phyloP scores from a whole-genome alignment of 1,140 invertebrate species.

The Micrasema minimum region DNA sequence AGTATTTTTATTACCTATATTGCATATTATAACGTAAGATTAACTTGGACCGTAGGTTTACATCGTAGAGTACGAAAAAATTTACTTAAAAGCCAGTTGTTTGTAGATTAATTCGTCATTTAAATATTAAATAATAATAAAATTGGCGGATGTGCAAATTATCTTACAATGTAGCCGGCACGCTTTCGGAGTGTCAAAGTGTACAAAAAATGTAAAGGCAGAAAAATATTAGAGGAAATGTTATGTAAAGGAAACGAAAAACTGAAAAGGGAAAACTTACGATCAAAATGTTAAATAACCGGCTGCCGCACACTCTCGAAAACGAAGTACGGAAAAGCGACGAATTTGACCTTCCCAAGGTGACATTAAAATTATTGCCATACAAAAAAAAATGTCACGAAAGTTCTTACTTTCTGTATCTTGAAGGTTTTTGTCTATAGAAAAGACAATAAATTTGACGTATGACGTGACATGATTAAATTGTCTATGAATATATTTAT shows the following conservation, averaged over 20 bases:
- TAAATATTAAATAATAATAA: neutral
- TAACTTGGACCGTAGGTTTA: too few species aligned
- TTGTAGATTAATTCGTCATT: too few species aligned
- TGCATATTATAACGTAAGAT: too few species aligned
- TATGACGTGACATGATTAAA: too few species aligned
- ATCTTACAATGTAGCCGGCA: neutral
- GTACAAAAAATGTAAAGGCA: neutral
- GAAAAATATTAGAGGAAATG: neutral
- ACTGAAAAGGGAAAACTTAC: neutral
- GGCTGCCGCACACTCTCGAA: slow-evolving; percentile 21
- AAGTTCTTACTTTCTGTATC: neutral
- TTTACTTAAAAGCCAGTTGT: too few species aligned
- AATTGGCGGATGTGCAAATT: neutral
- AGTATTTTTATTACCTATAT: too few species aligned
- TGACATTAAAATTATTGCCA: slow-evolving; percentile 54
- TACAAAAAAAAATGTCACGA: neutral
- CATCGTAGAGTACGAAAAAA: too few species aligned
- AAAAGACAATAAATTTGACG: too few species aligned
- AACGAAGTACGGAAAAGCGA: slow-evolving; percentile 20
- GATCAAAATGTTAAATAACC: slow-evolving; percentile 32
- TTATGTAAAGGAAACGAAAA: neutral
- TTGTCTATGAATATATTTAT: too few species aligned
- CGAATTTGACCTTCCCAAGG: slow-evolving; percentile 62
- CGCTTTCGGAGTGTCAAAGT: slow-evolving; percentile 1
- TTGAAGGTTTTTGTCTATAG: too few species aligned